Evolutionary conservation across 2,113 vertebrate species (phyloP).

Genomic region (Thunnus maccoyii): DNA sequence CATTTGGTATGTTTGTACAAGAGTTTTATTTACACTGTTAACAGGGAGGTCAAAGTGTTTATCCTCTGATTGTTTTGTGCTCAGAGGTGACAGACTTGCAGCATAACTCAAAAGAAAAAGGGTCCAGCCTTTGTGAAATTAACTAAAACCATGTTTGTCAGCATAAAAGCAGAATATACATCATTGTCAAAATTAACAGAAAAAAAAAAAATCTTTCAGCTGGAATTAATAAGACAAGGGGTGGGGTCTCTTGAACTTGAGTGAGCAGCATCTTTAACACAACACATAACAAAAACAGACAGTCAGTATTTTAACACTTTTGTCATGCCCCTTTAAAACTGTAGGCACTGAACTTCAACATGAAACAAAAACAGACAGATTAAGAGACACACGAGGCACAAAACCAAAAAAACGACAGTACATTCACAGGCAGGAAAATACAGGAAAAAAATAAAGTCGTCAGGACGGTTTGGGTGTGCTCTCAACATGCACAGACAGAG

Average conservation of each 20-base stretch:
- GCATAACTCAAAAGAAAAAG: constrained; percentile 67
- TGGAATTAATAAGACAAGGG: constrained; percentile 55
- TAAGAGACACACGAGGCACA: constrained; percentile 52
- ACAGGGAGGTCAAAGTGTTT: constrained; percentile 61
- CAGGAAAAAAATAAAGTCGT: constrained; percentile 53
- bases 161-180: constrained; percentile 68
- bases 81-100: constrained; percentile 65
- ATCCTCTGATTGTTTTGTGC: constrained; percentile 62
- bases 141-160: constrained; percentile 63
- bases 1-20: constrained; percentile 66
- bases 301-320: constrained; percentile 78
- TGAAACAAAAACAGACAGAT: constrained; percentile 45
- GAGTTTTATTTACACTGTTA: constrained; percentile 84
- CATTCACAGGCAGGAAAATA: constrained; percentile 55
- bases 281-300: constrained; percentile 47
- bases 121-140: constrained; percentile 80
- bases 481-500: constrained; percentile 23
- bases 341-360: constrained; percentile 63
- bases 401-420: constrained; percentile 32
- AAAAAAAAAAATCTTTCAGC: constrained; percentile 37
- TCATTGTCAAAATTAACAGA: constrained; percentile 64
- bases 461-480: constrained; percentile 47
- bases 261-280: constrained; percentile 75
- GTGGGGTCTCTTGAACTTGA: constrained; percentile 31
- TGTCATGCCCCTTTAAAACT: constrained; percentile 36